A percentile compares a stretch with the other conserved stretches of the same genome.
Evolutionary conservation across 2,888 invertebrate species (phyloP).

Genomic region (Caenorhabditis sp.): DNA sequence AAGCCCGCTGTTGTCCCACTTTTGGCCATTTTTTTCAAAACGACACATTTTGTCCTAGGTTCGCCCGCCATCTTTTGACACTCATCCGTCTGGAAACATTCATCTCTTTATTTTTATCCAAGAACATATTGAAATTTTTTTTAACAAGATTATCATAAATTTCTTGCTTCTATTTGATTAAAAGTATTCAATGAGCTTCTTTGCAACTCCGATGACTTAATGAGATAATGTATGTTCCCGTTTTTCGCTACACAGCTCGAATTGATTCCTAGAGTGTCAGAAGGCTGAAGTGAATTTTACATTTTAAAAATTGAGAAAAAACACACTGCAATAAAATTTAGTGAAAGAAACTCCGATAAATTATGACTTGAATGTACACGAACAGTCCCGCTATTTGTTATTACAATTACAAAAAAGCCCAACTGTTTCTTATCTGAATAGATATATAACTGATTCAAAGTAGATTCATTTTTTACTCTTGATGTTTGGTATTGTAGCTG

Average conservation of each 20-base stretch:
- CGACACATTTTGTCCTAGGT: no score
- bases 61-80: no score
- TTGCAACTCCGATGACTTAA: conserved; percentile 37
- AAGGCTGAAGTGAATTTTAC: conserved; percentile 18
- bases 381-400: conserved; percentile 38
- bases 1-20: no score
- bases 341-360: no score
- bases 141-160: no score
- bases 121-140: no score
- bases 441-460: neutral
- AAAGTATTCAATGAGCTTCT: conserved; percentile 30
- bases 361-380: conserved; percentile 43
- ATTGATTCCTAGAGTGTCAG: conserved; percentile 33
- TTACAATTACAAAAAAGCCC: conserved; percentile 28
- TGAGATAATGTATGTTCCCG: conserved; percentile 37
- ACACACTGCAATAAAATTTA: conserved; percentile 15
- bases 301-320: no score
- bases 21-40: no score
- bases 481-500: conserved; percentile 9
- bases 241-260: conserved; percentile 38
- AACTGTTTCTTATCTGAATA: conserved; percentile 33
- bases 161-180: no score
- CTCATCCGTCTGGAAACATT: no score
- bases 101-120: no score
- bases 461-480: conserved; percentile 23